Evolutionary conservation across 2,888 invertebrate genomes (phyloP).

Genomic region (Hofmannophila pseudospretella): DNA sequence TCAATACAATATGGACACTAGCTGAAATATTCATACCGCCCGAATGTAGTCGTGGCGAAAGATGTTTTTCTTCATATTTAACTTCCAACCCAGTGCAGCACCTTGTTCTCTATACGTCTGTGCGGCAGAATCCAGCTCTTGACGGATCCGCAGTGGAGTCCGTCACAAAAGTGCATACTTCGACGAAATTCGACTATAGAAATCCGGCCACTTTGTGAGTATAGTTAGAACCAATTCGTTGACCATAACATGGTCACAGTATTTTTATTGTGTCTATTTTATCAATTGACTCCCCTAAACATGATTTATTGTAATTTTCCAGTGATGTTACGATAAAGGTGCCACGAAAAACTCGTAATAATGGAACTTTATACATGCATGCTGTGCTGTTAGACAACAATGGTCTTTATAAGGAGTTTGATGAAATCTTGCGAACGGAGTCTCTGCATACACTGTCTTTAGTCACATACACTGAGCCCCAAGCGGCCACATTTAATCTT

Average conservation of each 20-base stretch:
- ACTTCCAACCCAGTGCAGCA: conserved; percentile 82
- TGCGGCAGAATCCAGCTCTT: conserved; percentile 74
- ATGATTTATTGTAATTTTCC: conserved; percentile 15
- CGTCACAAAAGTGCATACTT: conserved; percentile 78
- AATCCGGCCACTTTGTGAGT: conserved; percentile 60
- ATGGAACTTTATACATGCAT: conserved; percentile 91
- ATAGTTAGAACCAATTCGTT: too few species aligned
- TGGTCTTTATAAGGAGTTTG: conserved; percentile 71
- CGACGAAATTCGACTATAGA: conserved; percentile 82
- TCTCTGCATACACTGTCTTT: conserved; percentile 82
- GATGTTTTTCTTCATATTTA: conserved; percentile 84
- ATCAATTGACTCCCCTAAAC: too few species aligned
- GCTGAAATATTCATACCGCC: conserved; percentile 85
- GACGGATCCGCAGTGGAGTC: conserved; percentile 57
- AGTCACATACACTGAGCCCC: conserved; percentile 86
- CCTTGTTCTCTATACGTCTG: conserved; percentile 82
- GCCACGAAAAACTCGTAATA: conserved; percentile 85
- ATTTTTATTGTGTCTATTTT: too few species aligned
- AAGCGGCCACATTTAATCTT: conserved; percentile 85
- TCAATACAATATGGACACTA: conserved; percentile 86
- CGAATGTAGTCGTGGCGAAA: conserved; percentile 79
- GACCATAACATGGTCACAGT: too few species aligned
- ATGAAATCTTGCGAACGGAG: conserved; percentile 77
- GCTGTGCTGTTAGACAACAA: conserved; percentile 79
- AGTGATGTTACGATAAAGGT: conserved; percentile 84